Base-by-base conservation (phyloP, 2,888 invertebrate genomes). In the Crossocerus cetratus region DNA sequence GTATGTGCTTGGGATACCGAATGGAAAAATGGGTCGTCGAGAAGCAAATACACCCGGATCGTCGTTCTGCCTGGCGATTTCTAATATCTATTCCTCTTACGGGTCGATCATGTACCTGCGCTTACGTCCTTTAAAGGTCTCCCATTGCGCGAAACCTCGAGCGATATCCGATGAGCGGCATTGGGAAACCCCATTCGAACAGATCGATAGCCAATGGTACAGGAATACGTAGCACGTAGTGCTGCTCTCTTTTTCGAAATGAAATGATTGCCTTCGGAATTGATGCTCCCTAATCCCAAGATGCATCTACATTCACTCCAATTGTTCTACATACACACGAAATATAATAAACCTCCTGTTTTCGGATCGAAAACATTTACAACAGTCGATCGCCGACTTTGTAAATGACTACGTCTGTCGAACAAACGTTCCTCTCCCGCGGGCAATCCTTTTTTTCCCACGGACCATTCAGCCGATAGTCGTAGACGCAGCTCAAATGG, bases 401-500 rank as follows among this genome's bases (percentile, higher is more conserved):
- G 23, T 23, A 5, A 69, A 65, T 53, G 56, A 49, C 20, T 64
- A 65, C 60, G 63, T 65, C 62, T 66, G 54, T 44, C 55, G 49
- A 53, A 54, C 59, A 69, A 76, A 60, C 54, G 65, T 67, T 65
- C 63, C 63, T 64, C 45, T 44, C 32, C 11, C 4, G 49, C 20
- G 63, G 32, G 22, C 58, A 20, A 69, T 16, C 16, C 43, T 49
- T 65, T 49, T 22, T 43, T 13, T 42, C 13, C 23, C 54, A 45
- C 18, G 49, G 0, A 14, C 32, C 3, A 32, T 32, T 32, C 32
- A 32, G 32, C 32, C 32, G 68, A 61, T 56, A 53, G 58, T 59
- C 65, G 69, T 67, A 65, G 63, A 70, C 76, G 67, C 69, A 55
- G 80, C 76, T 75, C 77, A 79, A 81, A 81, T 81, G 79, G 79